Base-by-base conservation (phyloP, 23 tunicate species). In the Trididemnum clinides region DNA sequence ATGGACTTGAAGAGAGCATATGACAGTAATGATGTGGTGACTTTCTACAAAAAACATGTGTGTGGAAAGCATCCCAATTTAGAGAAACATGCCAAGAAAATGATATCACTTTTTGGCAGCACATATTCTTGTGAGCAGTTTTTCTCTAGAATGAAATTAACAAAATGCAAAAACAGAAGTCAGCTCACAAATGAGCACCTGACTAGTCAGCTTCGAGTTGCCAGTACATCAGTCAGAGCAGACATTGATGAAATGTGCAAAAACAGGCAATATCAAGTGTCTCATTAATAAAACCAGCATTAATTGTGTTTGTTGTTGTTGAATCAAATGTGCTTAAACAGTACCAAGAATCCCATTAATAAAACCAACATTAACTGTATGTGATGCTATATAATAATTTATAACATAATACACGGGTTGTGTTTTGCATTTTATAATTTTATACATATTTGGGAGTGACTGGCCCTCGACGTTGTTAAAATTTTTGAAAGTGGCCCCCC, bases 261-360 rank as follows among this genome's bases (percentile, higher is more conserved):
- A 44, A 44, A 44, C 54, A 44, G 54, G 54, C 54, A 44, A 10
- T 44, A 44, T 44, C 54, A 44, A 44, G 54, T 44, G 54, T 44
- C 54, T 44, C 54, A 44, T 44, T 44, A 44, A 44, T 15, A 44
- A 44, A 44, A 44, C 54, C 54, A 44, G 54, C 54, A 44, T 44
- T 44, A 44, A 44, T 44, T 44, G 54, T 44, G 10, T 44, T 44
- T 44, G 54, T 44, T 44, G 54, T 44, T 44, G 54, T 44, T 44
- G 54, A 44, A 44, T 44, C 54, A 44, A 44, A 44, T 44, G 54
- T 44, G 54, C 54, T 44, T 44, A 44, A 44, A 44, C 54, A 44
- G 54, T 44, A 44, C 54, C 54, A 44, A 44, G 54, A 44, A 44
- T 44, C 54, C 54, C 66, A 59, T 59, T 59, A 59, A 59, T 59